A percentile compares a stretch with the other conserved stretches of the same genome.
These are phyloP conservation scores for Macroglossus sobrinus DNA, from an alignment of 2,113 vertebrate species.

Conservation along the genomic window DNA sequence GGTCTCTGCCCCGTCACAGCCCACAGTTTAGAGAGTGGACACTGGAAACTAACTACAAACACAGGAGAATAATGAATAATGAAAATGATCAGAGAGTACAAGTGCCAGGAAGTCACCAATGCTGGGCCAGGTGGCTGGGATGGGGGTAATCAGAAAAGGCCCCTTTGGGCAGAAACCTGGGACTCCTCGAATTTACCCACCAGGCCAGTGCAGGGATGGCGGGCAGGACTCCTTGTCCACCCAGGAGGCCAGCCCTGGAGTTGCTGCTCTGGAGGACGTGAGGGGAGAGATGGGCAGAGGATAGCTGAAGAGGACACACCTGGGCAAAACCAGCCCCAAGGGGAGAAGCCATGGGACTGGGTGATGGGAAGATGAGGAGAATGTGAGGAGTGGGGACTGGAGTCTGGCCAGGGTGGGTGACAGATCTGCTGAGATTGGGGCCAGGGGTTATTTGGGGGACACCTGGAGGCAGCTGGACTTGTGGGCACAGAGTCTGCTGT, in stretches of 20 bases:
- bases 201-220: background rate
- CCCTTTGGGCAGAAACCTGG: background rate
- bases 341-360: background rate
- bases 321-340: background rate
- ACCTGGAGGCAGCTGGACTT: background rate
- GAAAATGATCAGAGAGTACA: background rate
- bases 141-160: background rate
- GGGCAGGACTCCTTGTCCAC: background rate
- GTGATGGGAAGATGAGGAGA: background rate
- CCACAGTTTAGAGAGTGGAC: background rate
- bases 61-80: background rate
- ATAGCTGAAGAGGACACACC: background rate
- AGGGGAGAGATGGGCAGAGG: background rate
- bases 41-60: background rate
- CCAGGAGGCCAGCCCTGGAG: background rate
- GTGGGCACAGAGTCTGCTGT: background rate
- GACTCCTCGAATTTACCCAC: background rate
- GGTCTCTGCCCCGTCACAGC: background rate
- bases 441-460: background rate
- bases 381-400: background rate
- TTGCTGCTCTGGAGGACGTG: background rate
- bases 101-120: background rate
- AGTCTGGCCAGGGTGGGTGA: too few species aligned
- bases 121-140: background rate
- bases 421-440: background rate